Conservation (phyloP, 2,797 vertebrate genomes). For the Mormyrus proboscirostris region DNA sequence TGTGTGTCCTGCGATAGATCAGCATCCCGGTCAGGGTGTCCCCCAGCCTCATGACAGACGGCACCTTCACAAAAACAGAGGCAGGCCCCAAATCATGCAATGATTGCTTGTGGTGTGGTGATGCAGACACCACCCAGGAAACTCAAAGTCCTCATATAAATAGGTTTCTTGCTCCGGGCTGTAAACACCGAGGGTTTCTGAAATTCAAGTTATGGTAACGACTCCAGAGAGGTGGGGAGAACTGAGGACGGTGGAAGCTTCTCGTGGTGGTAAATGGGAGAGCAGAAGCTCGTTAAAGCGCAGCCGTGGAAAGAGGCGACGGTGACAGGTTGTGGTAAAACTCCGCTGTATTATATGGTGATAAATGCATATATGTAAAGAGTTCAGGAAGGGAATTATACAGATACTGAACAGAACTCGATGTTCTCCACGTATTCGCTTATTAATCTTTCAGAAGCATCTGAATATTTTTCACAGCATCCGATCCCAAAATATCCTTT, state of each 20-base stretch:
- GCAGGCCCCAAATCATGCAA: slow-evolving; percentile 26
- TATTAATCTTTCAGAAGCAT: not conserved
- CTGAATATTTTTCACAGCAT: not conserved
- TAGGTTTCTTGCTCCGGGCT: slow-evolving; percentile 32
- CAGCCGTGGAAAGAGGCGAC: not conserved
- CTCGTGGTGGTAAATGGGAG: slow-evolving; percentile 25
- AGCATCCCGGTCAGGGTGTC: not conserved
- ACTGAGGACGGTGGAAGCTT: slow-evolving; percentile 26
- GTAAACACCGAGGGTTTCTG: slow-evolving; percentile 38
- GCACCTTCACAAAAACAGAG: slow-evolving; percentile 30
- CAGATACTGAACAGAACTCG: not conserved
- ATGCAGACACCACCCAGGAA: slow-evolving; percentile 30
- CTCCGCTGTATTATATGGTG: not conserved
- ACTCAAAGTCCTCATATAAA: slow-evolving; percentile 38
- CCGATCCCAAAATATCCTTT: not conserved
- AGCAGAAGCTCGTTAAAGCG: not conserved
- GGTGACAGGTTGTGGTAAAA: not conserved
- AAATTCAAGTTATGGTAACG: slow-evolving; percentile 39
- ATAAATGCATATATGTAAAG: not conserved
- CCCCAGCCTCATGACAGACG: not conserved
- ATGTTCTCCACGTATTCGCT: not conserved
- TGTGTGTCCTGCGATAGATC: not conserved
- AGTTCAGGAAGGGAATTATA: slow-evolving; percentile 8
- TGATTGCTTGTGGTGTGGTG: slow-evolving; percentile 32
- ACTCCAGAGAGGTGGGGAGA: slow-evolving; percentile 28